Conservation (phyloP, 2,797 vertebrate species). For the Hippoglossus hippoglossus region DNA sequence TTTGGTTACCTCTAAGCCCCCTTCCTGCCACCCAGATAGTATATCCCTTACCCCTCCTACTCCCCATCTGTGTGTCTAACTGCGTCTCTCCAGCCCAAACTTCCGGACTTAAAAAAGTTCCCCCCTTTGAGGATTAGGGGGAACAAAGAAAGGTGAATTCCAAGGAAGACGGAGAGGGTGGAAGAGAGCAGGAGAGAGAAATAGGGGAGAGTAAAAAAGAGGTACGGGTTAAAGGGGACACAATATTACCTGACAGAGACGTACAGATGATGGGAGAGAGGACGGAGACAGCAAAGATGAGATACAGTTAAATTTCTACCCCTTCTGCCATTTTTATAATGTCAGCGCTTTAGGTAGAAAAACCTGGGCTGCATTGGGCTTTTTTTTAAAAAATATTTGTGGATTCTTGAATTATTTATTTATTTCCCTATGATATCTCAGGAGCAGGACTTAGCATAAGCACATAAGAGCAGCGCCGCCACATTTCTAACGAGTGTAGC, state of each 20-base stretch:
- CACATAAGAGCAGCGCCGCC: slow-evolving; percentile 53
- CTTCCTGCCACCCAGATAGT: slow-evolving; percentile 66
- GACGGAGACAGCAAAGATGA: slow-evolving; percentile 35
- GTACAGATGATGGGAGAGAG: slow-evolving; percentile 28
- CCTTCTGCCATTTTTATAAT: slow-evolving; percentile 47
- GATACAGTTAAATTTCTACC: slow-evolving; percentile 20
- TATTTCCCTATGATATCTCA: slow-evolving; percentile 61
- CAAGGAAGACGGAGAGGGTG: slow-evolving; percentile 57
- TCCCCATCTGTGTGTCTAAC: slow-evolving; percentile 49
- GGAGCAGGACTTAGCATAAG: slow-evolving; percentile 68
- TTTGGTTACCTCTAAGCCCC: slow-evolving; percentile 75
- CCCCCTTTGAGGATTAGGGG: slow-evolving; percentile 81
- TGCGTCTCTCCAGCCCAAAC: slow-evolving; percentile 67
- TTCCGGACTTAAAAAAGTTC: slow-evolving; percentile 81
- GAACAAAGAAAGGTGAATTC: slow-evolving; percentile 86
- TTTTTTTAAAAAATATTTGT: slow-evolving; percentile 41
- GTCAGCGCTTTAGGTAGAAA: slow-evolving; percentile 47
- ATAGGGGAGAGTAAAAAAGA: background rate
- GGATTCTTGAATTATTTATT: slow-evolving; percentile 54
- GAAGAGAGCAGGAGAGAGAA: slow-evolving; percentile 3
- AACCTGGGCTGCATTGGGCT: slow-evolving; percentile 37
- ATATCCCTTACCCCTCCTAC: slow-evolving; percentile 59
- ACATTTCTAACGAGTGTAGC: slow-evolving; percentile 21
- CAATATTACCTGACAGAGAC: slow-evolving; percentile 49
- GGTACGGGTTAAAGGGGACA: slow-evolving; percentile 53